Percentiles rank a stretch among this genome's conserved stretches.
Evolutionary conservation across 2,888 invertebrate genomes (phyloP).

Genomic region (Cheilosia vulpina): DNA sequence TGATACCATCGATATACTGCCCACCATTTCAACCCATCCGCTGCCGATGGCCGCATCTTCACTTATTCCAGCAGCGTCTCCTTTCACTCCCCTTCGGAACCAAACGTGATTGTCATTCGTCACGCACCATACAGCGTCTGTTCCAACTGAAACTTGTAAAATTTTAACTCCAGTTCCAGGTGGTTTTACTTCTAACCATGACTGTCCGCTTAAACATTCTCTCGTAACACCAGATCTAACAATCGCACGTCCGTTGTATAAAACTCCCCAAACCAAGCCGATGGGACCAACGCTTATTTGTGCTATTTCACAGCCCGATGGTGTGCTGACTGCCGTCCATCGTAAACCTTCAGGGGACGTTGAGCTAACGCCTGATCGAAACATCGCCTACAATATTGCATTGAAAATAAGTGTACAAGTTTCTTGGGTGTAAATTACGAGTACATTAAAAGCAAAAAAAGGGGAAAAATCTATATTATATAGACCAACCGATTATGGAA

Average conservation of each 20-base stretch:
- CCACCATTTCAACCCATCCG: conserved; percentile 96
- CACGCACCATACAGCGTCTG: conserved; percentile 90
- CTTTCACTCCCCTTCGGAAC: conserved; percentile 91
- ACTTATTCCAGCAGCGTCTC: conserved; percentile 88
- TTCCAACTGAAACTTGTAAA: conserved; percentile 91
- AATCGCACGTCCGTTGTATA: conserved; percentile 92
- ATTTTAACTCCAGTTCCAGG: conserved; percentile 89
- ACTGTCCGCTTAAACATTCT: conserved; percentile 86
- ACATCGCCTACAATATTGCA: conserved; percentile 88
- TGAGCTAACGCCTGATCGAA: conserved; percentile 91
- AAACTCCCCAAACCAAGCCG: conserved; percentile 94
- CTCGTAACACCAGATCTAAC: conserved; percentile 93
- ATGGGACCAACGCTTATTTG: conserved; percentile 94
- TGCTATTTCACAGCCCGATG: conserved; percentile 91
- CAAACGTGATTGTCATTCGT: conserved; percentile 93
- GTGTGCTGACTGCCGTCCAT: conserved; percentile 92
- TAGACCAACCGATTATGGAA: too few species aligned
- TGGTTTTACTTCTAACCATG: conserved; percentile 92
- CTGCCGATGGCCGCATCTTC: conserved; percentile 91
- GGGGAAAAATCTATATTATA: too few species aligned
- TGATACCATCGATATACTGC: conserved; percentile 92
- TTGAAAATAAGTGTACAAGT: not conserved
- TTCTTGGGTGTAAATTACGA: too few species aligned
- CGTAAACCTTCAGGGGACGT: conserved; percentile 93
- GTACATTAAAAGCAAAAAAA: too few species aligned